Conservation (phyloP, 2,888 invertebrate species). For the Drosophila lacicola region DNA sequence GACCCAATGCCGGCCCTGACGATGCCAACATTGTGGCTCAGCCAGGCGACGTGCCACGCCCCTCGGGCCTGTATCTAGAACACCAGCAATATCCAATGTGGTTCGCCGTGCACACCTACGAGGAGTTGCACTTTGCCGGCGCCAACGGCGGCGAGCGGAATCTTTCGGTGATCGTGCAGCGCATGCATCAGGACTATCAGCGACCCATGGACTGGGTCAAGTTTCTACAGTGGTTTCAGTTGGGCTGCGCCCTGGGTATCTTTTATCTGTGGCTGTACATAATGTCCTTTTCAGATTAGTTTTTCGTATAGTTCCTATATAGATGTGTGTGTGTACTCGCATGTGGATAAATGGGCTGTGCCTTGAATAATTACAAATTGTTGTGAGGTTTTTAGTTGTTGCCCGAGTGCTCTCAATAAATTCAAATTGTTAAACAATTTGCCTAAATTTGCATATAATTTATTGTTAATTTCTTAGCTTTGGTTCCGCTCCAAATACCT, state of each 20-base stretch:
- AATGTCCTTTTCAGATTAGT: background rate
- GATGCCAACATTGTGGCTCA: slow-evolving; percentile 21
- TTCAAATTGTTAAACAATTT: background rate
- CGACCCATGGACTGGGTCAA: background rate
- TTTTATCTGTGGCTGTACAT: background rate
- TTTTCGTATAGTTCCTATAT: background rate
- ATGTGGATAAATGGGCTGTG: background rate
- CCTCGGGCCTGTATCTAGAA: slow-evolving; percentile 43
- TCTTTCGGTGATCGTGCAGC: background rate
- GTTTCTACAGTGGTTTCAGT: slow-evolving; percentile 22
- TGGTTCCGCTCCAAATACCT: background rate
- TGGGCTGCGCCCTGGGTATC: background rate
- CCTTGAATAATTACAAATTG: background rate
- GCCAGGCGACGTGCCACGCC: slow-evolving; percentile 52
- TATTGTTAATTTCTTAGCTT: background rate
- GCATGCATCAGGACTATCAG: background rate
- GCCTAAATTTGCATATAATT: background rate
- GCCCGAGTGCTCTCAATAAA: background rate
- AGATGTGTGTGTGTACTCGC: background rate
- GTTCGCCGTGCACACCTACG: slow-evolving; percentile 33
- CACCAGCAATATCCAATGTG: slow-evolving; percentile 15
- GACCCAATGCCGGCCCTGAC: slow-evolving; percentile 24
- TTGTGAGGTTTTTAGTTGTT: background rate
- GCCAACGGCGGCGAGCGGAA: background rate
- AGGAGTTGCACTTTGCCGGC: background rate